These are phyloP conservation scores for Diadromus collaris DNA, from an alignment of 2,888 invertebrate species.

Conservation along the genomic window DNA sequence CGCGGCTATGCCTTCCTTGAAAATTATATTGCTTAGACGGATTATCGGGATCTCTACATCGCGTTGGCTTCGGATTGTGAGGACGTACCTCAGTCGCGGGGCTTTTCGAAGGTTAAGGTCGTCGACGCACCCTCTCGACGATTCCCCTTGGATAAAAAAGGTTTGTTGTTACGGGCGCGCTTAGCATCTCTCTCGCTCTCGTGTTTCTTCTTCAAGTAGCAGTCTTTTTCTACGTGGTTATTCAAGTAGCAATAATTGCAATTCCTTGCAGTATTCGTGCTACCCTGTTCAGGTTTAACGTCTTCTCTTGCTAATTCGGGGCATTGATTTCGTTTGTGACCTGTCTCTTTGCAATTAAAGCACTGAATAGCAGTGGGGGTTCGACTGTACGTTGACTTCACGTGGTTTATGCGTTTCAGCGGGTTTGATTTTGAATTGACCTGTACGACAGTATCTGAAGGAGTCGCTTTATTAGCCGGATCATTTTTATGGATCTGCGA, in stretches of 20 bases:
- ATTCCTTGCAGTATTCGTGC: neutral
- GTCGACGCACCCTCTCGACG: slow-evolving; percentile 10
- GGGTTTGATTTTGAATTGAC: neutral
- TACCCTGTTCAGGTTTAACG: neutral
- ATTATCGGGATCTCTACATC: slow-evolving; percentile 6
- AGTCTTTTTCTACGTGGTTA: neutral
- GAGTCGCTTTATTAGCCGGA: neutral
- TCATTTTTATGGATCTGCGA: neutral
- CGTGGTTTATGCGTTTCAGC: neutral
- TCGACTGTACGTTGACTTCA: neutral
- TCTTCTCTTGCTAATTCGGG: neutral
- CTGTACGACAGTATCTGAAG: neutral
- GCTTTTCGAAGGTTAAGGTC: slow-evolving; percentile 22
- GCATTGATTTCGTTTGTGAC: neutral
- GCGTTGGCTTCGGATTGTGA: neutral
- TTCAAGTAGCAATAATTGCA: neutral
- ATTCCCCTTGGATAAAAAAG: slow-evolving; percentile 10
- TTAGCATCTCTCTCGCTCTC: neutral
- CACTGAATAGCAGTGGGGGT: neutral
- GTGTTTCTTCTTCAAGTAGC: neutral
- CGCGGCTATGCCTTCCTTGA: neutral
- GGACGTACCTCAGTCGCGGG: slow-evolving; percentile 20
- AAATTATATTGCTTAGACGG: neutral
- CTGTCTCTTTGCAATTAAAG: neutral
- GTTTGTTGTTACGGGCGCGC: neutral